A percentile compares a stretch with the other conserved stretches of the same genome.
Evolutionary conservation across 2,797 vertebrate genomes (phyloP).

Genomic region (Xyrichtys novacula): DNA sequence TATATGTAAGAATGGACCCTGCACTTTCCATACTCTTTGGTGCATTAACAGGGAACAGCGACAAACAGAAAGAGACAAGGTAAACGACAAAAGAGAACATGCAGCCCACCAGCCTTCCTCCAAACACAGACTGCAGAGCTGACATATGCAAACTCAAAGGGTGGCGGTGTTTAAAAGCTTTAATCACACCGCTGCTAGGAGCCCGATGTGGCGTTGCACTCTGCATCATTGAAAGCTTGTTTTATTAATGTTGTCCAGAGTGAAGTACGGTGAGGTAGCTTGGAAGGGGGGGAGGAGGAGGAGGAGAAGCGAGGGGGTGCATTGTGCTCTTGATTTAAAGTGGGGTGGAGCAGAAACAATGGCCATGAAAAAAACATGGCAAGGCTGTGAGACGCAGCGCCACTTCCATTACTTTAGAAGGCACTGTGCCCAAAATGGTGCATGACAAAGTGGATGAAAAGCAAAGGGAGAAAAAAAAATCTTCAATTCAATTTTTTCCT

Average conservation of each 20-base stretch:
- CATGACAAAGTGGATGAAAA: conserved; percentile 24
- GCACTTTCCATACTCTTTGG: conserved; percentile 27
- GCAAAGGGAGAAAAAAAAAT: conserved; percentile 37
- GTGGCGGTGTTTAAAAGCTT: conserved; percentile 83
- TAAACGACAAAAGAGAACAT: conserved; percentile 46
- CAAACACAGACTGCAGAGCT: conserved; percentile 62
- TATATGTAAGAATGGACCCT: conserved; percentile 45
- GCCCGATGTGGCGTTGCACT: conserved; percentile 70
- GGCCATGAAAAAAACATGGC: conserved; percentile 83
- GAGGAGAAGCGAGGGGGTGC: conserved; percentile 21
- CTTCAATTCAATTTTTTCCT: neutral
- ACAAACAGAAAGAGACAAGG: conserved; percentile 26
- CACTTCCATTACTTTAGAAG: conserved; percentile 72
- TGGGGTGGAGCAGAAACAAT: conserved; percentile 84
- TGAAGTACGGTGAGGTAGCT: conserved; percentile 58
- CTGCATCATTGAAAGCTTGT: conserved; percentile 82
- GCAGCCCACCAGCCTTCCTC: conserved; percentile 26
- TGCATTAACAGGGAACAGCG: conserved; percentile 38
- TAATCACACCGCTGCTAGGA: conserved; percentile 78
- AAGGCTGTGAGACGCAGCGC: conserved; percentile 50
- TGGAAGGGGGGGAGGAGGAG: neutral
- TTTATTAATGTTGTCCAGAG: conserved; percentile 88
- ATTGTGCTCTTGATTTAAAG: conserved; percentile 84
- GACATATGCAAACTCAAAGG: conserved; percentile 80
- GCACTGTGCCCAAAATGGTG: conserved; percentile 47